These are phyloP conservation scores for Philonicus albiceps DNA, from an alignment of 2,888 invertebrate species.

Conservation along the genomic window DNA sequence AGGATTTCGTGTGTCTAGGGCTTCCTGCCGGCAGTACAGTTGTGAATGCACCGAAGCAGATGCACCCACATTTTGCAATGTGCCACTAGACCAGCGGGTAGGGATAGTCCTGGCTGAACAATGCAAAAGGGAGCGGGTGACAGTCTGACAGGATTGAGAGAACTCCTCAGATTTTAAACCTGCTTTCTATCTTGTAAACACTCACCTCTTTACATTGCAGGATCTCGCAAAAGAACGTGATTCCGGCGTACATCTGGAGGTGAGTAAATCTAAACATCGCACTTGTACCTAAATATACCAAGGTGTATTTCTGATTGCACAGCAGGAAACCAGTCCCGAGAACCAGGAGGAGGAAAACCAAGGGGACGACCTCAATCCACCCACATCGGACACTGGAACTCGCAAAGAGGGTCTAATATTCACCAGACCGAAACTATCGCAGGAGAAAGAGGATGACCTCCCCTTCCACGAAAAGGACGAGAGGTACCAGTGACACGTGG, in stretches of 20 bases:
- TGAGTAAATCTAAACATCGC: conserved; percentile 40
- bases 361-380: conserved; percentile 42
- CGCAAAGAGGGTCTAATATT: conserved; percentile 67
- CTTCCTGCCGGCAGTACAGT: background rate
- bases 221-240: conserved; percentile 42
- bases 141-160: background rate
- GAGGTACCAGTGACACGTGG: conserved; percentile 61
- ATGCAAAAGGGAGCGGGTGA: background rate
- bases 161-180: background rate
- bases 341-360: background rate
- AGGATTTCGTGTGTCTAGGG: background rate
- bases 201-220: conserved; percentile 14
- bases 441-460: conserved; percentile 64
- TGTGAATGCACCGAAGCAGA: conserved; percentile 3
- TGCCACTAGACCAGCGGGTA: background rate
- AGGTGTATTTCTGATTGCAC: background rate
- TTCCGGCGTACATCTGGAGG: conserved; percentile 51
- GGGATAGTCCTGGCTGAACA: background rate
- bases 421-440: conserved; percentile 62
- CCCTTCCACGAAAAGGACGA: conserved; percentile 68
- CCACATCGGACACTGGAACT: conserved; percentile 53
- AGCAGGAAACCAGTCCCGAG: conserved; percentile 24
- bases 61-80: background rate
- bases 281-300: background rate
- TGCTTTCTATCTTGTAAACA: conserved; percentile 7